phyloP scores from a whole-genome alignment of 2,113 vertebrate species.

The Nycticorax nycticorax region DNA sequence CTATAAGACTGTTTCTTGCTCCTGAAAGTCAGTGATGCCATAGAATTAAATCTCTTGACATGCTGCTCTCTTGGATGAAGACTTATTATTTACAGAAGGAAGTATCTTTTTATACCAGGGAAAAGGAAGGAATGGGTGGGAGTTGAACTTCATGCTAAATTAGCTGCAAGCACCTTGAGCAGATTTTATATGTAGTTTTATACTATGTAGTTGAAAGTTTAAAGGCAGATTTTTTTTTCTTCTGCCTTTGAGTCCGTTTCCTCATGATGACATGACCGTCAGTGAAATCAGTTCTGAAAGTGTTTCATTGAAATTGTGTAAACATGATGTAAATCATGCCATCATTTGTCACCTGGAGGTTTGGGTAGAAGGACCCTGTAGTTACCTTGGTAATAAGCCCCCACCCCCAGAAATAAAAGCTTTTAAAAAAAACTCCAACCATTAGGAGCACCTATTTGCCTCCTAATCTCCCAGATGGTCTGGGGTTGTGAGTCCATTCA shows the following conservation, averaged over 20 bases:
- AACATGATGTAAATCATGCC: not conserved
- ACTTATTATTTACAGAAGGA: not conserved
- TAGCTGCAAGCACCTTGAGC: not conserved
- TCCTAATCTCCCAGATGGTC: not conserved
- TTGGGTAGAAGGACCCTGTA: not conserved
- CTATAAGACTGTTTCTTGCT: not conserved
- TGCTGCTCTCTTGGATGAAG: not conserved
- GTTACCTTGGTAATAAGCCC: not conserved
- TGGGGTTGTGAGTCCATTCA: not conserved
- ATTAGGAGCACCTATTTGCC: not conserved
- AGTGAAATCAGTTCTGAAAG: not conserved
- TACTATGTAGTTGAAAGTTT: not conserved
- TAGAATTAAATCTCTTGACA: not conserved
- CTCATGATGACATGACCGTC: accelerated
- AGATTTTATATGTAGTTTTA: not conserved
- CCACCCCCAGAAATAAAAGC: not conserved
- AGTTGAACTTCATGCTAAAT: not conserved
- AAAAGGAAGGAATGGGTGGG: not conserved
- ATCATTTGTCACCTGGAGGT: not conserved
- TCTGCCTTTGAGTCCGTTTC: not conserved
- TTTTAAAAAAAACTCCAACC: not conserved
- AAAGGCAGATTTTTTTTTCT: not conserved
- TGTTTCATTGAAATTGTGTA: not conserved
- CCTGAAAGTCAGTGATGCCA: not conserved
- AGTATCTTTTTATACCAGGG: not conserved